Conservation (phyloP, 2,797 vertebrate genomes). For the Garrulus glandarius region DNA sequence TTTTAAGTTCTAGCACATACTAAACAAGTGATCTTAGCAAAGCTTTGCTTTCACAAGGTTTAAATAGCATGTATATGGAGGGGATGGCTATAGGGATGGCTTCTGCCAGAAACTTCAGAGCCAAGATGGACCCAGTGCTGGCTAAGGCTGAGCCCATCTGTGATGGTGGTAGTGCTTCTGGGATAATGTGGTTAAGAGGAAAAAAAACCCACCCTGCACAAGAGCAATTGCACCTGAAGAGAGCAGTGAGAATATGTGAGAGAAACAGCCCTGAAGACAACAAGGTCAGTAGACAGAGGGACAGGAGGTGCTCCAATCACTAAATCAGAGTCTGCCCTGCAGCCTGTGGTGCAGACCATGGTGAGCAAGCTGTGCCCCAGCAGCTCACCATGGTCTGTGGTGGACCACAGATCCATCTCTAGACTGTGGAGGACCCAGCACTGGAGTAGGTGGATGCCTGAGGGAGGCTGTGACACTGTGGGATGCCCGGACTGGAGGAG, state of each 20-base stretch:
- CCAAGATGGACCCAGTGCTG: neutral
- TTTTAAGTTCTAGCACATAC: neutral
- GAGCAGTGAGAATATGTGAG: neutral
- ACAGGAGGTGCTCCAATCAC: neutral
- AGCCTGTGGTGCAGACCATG: neutral
- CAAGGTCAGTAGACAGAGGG: neutral
- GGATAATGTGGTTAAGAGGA: neutral
- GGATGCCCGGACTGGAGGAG: neutral
- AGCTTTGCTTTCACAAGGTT: neutral
- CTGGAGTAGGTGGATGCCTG: neutral
- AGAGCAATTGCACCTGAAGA: neutral
- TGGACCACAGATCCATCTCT: neutral
- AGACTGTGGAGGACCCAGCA: fast-evolving
- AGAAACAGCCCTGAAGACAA: neutral
- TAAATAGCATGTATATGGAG: no score
- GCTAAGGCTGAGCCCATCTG: neutral
- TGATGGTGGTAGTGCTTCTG: fast-evolving
- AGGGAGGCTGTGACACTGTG: neutral
- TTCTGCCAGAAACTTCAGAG: neutral
- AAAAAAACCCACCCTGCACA: neutral
- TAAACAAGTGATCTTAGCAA: neutral
- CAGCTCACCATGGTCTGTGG: neutral
- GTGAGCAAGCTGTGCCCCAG: neutral
- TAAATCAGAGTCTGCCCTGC: fast-evolving
- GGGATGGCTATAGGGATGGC: neutral